A percentile compares a stretch with the other conserved stretches of the same genome.
phyloP scores from a whole-genome alignment of 2,113 vertebrate genomes.

The Sebastes fasciatus region DNA sequence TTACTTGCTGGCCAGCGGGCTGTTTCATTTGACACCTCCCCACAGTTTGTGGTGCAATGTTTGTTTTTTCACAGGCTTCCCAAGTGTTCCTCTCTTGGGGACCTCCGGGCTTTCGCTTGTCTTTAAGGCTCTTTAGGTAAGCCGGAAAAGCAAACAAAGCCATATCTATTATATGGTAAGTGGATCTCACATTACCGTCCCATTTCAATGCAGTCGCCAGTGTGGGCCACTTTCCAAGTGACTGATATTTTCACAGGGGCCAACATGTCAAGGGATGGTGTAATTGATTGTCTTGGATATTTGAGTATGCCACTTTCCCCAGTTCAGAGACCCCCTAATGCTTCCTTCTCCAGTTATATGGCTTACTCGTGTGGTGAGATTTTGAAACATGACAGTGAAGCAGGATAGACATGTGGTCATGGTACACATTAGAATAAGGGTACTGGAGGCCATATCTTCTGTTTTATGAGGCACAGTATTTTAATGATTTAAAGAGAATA shows the following conservation, averaged over 20 bases:
- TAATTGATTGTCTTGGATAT: conserved; percentile 92
- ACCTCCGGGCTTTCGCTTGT: conserved; percentile 71
- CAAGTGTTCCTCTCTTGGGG: conserved; percentile 66
- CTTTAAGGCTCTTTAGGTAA: conserved; percentile 79
- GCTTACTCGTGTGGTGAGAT: conserved; percentile 50
- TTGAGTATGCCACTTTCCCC: conserved; percentile 87
- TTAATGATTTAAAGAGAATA: conserved; percentile 19
- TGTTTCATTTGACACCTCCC: conserved; percentile 69
- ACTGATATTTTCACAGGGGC: conserved; percentile 91
- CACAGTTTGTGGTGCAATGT: conserved; percentile 65
- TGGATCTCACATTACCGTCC: conserved; percentile 87
- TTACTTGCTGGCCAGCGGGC: conserved; percentile 54
- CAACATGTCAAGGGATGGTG: conserved; percentile 88
- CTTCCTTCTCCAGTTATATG: conserved; percentile 64
- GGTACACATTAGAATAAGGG: conserved; percentile 18
- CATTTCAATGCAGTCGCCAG: conserved; percentile 83
- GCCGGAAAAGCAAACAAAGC: conserved; percentile 82
- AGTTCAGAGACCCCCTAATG: conserved; percentile 78
- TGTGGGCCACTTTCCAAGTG: conserved; percentile 92
- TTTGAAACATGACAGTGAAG: conserved; percentile 59
- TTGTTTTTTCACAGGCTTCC: conserved; percentile 75
- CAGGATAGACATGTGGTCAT: conserved; percentile 50
- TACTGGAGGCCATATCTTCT: conserved; percentile 20
- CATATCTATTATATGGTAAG: conserved; percentile 93
- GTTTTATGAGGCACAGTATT: background rate